Conservation (phyloP, 2,888 invertebrate genomes). For the Brachylomia viminalis region DNA sequence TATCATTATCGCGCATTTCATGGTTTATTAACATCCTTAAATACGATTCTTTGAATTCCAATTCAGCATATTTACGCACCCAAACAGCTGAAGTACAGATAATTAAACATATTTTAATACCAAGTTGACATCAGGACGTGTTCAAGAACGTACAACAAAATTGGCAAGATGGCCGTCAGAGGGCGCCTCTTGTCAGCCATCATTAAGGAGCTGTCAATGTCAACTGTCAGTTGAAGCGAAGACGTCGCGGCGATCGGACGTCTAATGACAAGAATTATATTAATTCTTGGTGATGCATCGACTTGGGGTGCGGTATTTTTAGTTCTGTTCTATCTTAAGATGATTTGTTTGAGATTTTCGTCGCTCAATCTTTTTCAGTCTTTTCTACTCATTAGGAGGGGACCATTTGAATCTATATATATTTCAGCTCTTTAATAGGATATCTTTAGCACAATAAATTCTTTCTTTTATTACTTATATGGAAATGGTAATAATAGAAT, state of each 20-base stretch:
- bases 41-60: slow-evolving; percentile 29
- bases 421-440: not conserved
- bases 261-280: slow-evolving; percentile 71
- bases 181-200: slow-evolving; percentile 76
- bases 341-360: slow-evolving; percentile 34
- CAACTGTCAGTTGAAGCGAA: slow-evolving; percentile 70
- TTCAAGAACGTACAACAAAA: slow-evolving; percentile 67
- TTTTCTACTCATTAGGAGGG: not conserved
- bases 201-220: slow-evolving; percentile 80
- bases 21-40: slow-evolving; percentile 25
- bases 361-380: slow-evolving; percentile 11
- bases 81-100: slow-evolving; percentile 50
- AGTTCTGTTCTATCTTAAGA: slow-evolving; percentile 42
- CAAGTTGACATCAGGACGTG: slow-evolving; percentile 68
- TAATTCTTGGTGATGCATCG: slow-evolving; percentile 66
- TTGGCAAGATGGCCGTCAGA: slow-evolving; percentile 70
- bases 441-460: not conserved
- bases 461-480: not conserved
- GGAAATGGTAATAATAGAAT: slow-evolving; percentile 19
- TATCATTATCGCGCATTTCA: slow-evolving; percentile 28
- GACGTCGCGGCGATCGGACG: slow-evolving; percentile 66
- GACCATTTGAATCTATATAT: not conserved
- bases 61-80: slow-evolving; percentile 30
- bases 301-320: slow-evolving; percentile 59
- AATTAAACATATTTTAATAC: slow-evolving; percentile 68